These are phyloP conservation scores for Mesodorylaimus sp. DNA, from an alignment of 2,888 invertebrate species.

Conservation along the genomic window DNA sequence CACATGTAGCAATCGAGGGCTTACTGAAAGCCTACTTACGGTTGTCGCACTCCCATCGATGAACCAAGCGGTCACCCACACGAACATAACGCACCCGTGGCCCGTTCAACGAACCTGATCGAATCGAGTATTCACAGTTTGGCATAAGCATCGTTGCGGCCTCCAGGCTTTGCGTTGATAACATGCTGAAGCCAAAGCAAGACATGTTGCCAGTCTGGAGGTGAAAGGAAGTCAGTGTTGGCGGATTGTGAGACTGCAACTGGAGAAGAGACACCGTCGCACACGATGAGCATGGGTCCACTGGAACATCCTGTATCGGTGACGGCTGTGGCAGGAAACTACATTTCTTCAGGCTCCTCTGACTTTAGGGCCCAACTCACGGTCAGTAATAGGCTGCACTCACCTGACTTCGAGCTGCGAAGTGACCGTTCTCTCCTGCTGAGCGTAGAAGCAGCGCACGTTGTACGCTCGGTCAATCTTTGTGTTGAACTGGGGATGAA, in stretches of 20 bases:
- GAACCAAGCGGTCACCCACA: constrained; percentile 19
- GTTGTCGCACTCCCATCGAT: constrained; percentile 22
- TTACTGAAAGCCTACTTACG: constrained; percentile 13
- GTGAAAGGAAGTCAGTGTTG: too few species aligned
- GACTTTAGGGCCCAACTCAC: too few species aligned
- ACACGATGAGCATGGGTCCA: too few species aligned
- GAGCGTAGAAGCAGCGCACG: constrained; percentile 23
- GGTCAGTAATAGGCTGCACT: too few species aligned
- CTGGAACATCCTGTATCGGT: too few species aligned
- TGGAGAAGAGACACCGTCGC: too few species aligned
- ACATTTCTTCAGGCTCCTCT: too few species aligned
- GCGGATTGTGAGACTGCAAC: too few species aligned
- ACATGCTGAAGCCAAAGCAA: constrained; percentile 13
- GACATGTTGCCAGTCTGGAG: too few species aligned
- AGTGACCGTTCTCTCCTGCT: constrained; percentile 16
- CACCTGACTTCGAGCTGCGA: constrained; percentile 17
- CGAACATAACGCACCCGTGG: constrained; percentile 14
- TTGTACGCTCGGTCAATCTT: constrained; percentile 23
- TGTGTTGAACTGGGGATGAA: constrained; percentile 23
- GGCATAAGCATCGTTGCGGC: constrained; percentile 18
- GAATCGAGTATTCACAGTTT: constrained; percentile 18
- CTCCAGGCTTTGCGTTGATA: constrained; percentile 18
- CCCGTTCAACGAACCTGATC: constrained; percentile 18
- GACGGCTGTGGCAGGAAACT: too few species aligned
- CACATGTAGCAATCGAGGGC: too few species aligned